Conservation (phyloP, 2,888 invertebrate species). For the Trichacis sp. region DNA sequence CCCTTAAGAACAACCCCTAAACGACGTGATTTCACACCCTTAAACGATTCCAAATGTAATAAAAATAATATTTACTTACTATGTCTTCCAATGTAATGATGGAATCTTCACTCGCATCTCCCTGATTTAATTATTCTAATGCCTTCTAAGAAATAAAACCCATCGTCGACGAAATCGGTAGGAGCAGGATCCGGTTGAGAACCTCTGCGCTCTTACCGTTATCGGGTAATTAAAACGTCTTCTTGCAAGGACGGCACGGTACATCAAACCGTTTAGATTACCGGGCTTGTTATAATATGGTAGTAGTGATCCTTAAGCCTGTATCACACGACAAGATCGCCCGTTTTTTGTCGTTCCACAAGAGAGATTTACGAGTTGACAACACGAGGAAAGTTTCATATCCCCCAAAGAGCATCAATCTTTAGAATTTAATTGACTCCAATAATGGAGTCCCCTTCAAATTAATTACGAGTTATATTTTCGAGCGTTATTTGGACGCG, state of each 20-base stretch:
- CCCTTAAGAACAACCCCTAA: too few relatives aligned
- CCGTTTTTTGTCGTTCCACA: slow-evolving; percentile 24
- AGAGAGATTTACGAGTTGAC: slow-evolving; percentile 37
- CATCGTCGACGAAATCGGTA: slow-evolving; percentile 12
- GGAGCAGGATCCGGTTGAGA: slow-evolving; percentile 34
- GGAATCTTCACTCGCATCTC: too few relatives aligned
- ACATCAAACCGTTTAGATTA: slow-evolving; percentile 46
- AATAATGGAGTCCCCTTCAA: slow-evolving; percentile 14
- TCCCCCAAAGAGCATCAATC: slow-evolving; percentile 23
- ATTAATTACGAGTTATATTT: neutral
- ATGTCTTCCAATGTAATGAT: too few relatives aligned
- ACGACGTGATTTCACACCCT: too few relatives aligned
- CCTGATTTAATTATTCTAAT: too few relatives aligned
- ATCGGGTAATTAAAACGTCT: slow-evolving; percentile 53
- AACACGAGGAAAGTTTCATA: slow-evolving; percentile 30
- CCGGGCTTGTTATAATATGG: slow-evolving; percentile 41
- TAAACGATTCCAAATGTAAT: too few relatives aligned
- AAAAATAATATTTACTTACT: too few relatives aligned
- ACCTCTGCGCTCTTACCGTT: slow-evolving; percentile 44
- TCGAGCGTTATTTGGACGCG: too few relatives aligned
- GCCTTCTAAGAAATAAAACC: too few relatives aligned
- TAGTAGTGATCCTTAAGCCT: slow-evolving; percentile 41
- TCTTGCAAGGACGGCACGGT: slow-evolving; percentile 46
- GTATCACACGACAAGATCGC: slow-evolving; percentile 36
- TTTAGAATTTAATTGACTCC: slow-evolving; percentile 23